phyloP scores from a whole-genome alignment of 1,140 invertebrate genomes.

The Heliconius melpomene region DNA sequence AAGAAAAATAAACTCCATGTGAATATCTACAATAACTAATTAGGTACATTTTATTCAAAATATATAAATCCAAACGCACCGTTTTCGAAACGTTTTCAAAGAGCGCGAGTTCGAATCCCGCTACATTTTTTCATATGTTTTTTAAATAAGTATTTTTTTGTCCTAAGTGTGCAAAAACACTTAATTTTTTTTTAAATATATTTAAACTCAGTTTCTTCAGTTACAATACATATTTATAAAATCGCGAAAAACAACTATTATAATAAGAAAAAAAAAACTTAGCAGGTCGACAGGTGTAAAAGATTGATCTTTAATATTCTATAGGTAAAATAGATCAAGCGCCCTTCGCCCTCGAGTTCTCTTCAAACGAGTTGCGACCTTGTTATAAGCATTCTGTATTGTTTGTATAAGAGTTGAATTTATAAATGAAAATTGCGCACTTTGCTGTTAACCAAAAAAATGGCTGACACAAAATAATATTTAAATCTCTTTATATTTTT shows the following conservation, averaged over 20 bases:
- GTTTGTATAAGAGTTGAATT: constrained; percentile 10
- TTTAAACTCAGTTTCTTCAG: too few species aligned
- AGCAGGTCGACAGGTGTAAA: neutral
- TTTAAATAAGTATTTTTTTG: too few species aligned
- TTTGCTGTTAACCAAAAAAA: neutral
- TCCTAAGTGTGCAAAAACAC: too few species aligned
- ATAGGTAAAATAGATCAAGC: constrained; percentile 37
- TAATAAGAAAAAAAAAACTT: neutral
- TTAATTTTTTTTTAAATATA: too few species aligned
- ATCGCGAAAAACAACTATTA: neutral
- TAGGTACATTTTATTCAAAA: too few species aligned
- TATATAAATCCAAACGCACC: too few species aligned
- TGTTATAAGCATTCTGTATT: constrained; percentile 27
- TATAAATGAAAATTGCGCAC: constrained; percentile 8
- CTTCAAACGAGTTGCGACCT: constrained; percentile 31
- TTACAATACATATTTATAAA: neutral
- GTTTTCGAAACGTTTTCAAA: too few species aligned
- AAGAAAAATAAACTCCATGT: neutral
- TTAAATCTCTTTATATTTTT: too few species aligned
- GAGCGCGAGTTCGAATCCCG: too few species aligned
- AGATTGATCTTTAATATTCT: constrained; percentile 29
- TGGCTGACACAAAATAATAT: neutral
- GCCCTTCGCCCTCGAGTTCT: constrained; percentile 31
- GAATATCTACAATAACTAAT: neutral
- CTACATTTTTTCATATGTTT: too few species aligned